Conservation (phyloP, 92 coral and sea anemone genomes). For the Palythoa grandiflora region DNA sequence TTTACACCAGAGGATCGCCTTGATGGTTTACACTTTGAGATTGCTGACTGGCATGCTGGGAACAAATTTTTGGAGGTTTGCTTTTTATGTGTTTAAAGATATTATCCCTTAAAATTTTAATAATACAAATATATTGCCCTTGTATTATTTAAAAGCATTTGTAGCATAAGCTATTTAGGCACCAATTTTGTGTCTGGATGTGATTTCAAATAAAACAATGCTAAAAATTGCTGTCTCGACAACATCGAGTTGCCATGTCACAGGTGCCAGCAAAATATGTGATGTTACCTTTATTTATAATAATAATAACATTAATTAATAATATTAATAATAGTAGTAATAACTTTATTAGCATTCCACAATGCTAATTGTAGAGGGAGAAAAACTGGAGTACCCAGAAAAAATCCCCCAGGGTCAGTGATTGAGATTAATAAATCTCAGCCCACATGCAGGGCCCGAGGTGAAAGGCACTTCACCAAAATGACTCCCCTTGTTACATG, state of each 20-base stretch:
- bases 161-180: conserved; percentile 9
- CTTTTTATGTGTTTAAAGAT: neutral
- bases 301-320: neutral
- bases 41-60: conserved; percentile 49
- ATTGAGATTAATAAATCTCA: conserved; percentile 17
- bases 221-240: neutral
- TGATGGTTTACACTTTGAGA: conserved; percentile 50
- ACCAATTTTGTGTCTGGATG: conserved; percentile 3
- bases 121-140: neutral
- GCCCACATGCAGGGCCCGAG: conserved; percentile 8
- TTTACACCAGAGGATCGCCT: conserved; percentile 56
- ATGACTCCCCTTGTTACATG: conserved; percentile 30
- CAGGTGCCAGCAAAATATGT: conserved; percentile 10
- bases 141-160: conserved; percentile 10
- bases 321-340: neutral
- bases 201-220: neutral
- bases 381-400: conserved; percentile 15
- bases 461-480: conserved; percentile 22
- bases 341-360: neutral
- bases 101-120: neutral
- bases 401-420: conserved; percentile 19
- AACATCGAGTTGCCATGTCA: conserved; percentile 5
- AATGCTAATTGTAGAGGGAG: conserved; percentile 13
- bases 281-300: conserved; percentile 12
- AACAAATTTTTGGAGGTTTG: conserved; percentile 53